These are phyloP conservation scores for Mastomys natalensis DNA, from an alignment of 2,113 vertebrate species.

Conservation along the genomic window DNA sequence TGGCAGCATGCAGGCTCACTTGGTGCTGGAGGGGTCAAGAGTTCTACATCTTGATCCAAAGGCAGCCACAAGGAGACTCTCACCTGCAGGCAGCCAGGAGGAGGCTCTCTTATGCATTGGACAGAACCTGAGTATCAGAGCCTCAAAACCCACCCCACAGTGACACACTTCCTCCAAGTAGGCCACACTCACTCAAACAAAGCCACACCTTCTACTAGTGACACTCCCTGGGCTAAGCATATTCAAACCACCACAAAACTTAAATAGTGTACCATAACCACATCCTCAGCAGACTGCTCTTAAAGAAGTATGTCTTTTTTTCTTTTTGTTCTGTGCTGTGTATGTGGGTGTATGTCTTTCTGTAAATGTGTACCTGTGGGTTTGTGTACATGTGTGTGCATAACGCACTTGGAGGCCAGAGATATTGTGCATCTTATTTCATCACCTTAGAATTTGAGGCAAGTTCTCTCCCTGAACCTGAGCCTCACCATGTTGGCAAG, in stretches of 20 bases:
- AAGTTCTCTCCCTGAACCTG: not conserved
- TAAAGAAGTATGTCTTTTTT: not conserved
- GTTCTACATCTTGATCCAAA: no score
- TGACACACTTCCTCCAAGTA: no score
- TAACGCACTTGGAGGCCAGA: not conserved
- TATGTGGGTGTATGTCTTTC: not conserved
- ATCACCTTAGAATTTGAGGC: not conserved
- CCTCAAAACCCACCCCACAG: no score
- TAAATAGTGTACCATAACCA: slow-evolving; percentile 19
- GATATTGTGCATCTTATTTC: not conserved
- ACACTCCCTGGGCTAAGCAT: no score
- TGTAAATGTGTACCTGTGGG: not conserved
- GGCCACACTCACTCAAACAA: no score
- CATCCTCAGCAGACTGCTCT: not conserved
- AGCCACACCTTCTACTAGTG: no score
- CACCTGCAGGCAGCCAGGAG: no score
- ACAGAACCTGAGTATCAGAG: no score
- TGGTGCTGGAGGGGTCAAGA: no score
- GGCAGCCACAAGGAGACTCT: no score
- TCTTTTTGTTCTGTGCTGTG: not conserved
- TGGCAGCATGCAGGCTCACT: no score
- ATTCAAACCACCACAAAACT: not conserved
- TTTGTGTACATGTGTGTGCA: not conserved
- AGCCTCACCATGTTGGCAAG: not conserved
- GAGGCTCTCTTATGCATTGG: no score